These are phyloP conservation scores for Vidua macroura DNA, from an alignment of 2,113 vertebrate genomes.

Conservation along the genomic window DNA sequence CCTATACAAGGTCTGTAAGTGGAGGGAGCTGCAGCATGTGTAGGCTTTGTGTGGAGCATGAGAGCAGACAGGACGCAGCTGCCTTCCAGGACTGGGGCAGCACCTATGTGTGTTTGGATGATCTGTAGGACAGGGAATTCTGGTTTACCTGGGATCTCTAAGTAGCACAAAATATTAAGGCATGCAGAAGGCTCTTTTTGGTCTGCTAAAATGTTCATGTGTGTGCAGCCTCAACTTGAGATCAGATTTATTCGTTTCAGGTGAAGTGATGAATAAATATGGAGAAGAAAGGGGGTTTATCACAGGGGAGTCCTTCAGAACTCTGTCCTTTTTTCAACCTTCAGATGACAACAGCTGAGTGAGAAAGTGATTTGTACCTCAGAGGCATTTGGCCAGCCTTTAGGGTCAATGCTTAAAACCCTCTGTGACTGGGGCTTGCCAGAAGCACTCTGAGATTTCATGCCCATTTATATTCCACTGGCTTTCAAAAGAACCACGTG, in stretches of 20 bases:
- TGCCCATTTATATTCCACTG: accelerated
- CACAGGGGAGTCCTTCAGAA: background rate
- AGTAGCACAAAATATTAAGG: background rate
- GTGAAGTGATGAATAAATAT: background rate
- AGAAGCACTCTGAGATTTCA: background rate
- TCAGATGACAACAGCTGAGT: background rate
- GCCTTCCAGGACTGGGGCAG: background rate
- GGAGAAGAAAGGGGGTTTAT: background rate
- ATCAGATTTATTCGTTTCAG: background rate
- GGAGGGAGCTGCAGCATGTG: background rate
- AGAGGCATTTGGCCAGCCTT: background rate
- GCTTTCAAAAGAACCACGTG: accelerated
- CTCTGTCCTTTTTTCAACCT: background rate
- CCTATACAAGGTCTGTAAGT: background rate
- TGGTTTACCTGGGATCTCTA: background rate
- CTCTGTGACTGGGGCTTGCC: background rate
- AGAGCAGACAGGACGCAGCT: background rate
- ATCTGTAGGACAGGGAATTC: background rate
- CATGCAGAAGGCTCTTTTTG: background rate
- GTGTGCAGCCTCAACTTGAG: background rate
- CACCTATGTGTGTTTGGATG: accelerated
- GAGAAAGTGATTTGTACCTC: background rate
- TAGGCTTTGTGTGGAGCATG: background rate
- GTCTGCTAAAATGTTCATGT: background rate
- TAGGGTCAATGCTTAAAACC: background rate